Evolutionary conservation across 2,888 invertebrate genomes (phyloP).

Genomic region (Eretmocerus hayati): DNA sequence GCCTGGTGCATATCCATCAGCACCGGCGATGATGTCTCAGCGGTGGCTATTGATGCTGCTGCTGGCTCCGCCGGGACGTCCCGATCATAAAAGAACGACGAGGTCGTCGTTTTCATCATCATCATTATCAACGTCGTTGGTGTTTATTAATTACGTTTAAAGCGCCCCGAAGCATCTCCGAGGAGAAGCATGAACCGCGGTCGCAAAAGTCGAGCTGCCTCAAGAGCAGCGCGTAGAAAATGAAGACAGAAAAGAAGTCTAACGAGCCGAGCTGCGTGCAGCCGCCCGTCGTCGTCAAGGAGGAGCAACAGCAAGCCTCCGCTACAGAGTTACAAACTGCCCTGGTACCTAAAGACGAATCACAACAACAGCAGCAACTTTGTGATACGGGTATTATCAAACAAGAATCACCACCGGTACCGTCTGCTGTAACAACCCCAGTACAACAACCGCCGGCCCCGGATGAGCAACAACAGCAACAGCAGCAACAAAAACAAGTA

Average conservation of each 20-base stretch:
- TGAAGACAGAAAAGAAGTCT: conserved; percentile 46
- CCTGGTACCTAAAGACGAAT: background rate
- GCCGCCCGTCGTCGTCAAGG: conserved; percentile 41
- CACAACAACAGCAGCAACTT: background rate
- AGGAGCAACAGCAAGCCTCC: conserved; percentile 35
- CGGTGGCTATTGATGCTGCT: background rate
- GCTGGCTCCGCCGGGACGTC: background rate
- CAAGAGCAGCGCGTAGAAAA: conserved; percentile 28
- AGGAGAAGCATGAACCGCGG: background rate
- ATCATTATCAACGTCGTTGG: too few relatives aligned
- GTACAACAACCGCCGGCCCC: background rate
- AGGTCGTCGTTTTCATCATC: background rate
- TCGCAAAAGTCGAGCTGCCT: background rate
- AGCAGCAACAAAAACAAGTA: background rate
- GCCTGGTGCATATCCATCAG: background rate
- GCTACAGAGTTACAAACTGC: background rate
- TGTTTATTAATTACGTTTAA: too few relatives aligned
- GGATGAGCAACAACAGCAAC: background rate
- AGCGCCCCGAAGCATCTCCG: background rate
- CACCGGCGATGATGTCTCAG: background rate
- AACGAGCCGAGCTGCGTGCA: conserved; percentile 42
- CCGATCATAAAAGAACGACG: background rate
- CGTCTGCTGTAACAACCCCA: conserved; percentile 25
- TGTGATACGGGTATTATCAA: conserved; percentile 35
- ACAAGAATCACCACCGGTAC: conserved; percentile 33